Evolutionary conservation across 2,797 vertebrate genomes (phyloP), one percentile per base, ranked within the genome.

Genomic region (Lutjanus campechanus): DNA sequence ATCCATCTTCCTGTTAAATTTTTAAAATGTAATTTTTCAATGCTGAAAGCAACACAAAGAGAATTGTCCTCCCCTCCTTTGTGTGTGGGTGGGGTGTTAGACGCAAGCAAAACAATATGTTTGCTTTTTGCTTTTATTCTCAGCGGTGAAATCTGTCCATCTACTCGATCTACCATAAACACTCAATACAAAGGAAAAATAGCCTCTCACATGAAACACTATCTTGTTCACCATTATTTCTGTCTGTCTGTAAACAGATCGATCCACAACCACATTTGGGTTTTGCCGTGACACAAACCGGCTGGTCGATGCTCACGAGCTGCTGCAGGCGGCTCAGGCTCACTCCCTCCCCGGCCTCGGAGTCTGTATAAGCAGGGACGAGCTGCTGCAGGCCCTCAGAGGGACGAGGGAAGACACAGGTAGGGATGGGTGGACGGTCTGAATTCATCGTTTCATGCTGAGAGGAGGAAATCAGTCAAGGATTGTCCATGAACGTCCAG

Each of bases 271-370:
- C 74, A 94, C 89, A 2, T 94, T 92, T 64, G 95, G 96, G 9
- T 99, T 99, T 89, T 97, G 96, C 92, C 79, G 91, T 69, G 88
- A 92, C 16, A 96, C 96, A 29, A 92, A 94, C 58, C 96, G 95
- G 49, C 90, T 99, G 81, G 78, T 97, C 46, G 92, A 96, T 69
- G 87, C 94, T 11, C 86, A 88, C 25, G 92, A 94, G 15, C 96
- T 99, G 78, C 85, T 96, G 80, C 81, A 90, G 73, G 95, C 95
- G 16, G 96, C 97, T 9, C 94, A 93, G 50, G 91, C 91, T 55
- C 96, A 95, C 84, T 97, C 97, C 54, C 82, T 98, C 11, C 88
- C 96, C 6, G 94, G 76, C 63, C 92, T 99, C 73, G 96, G 94
- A 66, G 88, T 98, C 36, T 97, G 96, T 74, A 93, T 95, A 66